These are phyloP conservation scores for Apogon talboti DNA, from an alignment of 2,797 vertebrate species.

Conservation along the genomic window DNA sequence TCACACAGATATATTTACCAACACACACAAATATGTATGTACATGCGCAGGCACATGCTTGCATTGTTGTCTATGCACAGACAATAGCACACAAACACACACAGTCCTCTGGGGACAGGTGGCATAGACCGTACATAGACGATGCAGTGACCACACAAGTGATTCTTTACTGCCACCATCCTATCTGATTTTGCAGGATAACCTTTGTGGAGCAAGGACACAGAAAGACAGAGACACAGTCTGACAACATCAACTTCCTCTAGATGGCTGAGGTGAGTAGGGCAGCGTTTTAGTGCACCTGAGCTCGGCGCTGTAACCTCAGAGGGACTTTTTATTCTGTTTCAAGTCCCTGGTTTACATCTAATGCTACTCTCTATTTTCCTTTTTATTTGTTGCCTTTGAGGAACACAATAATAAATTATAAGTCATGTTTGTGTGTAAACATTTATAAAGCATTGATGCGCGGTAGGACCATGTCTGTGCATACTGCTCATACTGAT, in stretches of 20 bases:
- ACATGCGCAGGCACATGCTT: not conserved
- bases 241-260: slow-evolving; percentile 76
- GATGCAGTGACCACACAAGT: slow-evolving; percentile 66
- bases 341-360: slow-evolving; percentile 35
- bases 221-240: slow-evolving; percentile 68
- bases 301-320: slow-evolving; percentile 41
- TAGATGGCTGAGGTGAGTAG: slow-evolving; percentile 57
- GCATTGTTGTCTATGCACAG: not conserved
- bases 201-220: slow-evolving; percentile 79
- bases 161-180: slow-evolving; percentile 73
- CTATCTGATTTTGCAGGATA: slow-evolving; percentile 74
- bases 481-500: not conserved
- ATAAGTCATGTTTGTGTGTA: not conserved
- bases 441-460: not conserved
- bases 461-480: slow-evolving; percentile 3
- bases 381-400: slow-evolving; percentile 1
- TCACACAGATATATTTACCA: slow-evolving; percentile 11
- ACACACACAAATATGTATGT: not conserved
- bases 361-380: slow-evolving; percentile 22
- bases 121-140: slow-evolving; percentile 66
- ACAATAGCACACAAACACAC: slow-evolving; percentile 20
- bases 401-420: not conserved
- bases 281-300: slow-evolving; percentile 60
- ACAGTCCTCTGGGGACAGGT: slow-evolving; percentile 69
- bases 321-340: slow-evolving; percentile 20